Evolutionary conservation across 1,140 invertebrate genomes (phyloP).

Genomic region (Lycorma delicatula): DNA sequence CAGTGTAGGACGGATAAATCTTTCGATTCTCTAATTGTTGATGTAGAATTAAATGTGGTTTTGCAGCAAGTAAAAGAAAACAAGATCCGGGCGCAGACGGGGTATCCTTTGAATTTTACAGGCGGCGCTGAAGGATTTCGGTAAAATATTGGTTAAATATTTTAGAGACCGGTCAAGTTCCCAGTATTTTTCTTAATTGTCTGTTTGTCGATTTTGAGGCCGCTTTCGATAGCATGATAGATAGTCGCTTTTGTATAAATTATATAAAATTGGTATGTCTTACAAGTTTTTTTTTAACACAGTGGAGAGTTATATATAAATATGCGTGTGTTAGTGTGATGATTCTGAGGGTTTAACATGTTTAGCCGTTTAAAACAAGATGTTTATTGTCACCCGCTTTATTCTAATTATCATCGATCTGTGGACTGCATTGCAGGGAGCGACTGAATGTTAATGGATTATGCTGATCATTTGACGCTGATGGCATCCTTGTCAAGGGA

Average conservation of each 20-base stretch:
- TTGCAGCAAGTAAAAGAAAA: neutral
- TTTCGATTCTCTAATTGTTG: neutral
- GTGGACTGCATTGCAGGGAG: neutral
- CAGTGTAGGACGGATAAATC: neutral
- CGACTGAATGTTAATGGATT: neutral
- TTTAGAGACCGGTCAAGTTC: neutral
- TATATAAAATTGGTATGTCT: neutral
- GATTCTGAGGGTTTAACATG: neutral
- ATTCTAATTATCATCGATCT: neutral
- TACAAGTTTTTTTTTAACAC: neutral
- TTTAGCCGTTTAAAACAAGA: neutral
- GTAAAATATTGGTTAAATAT: too few relatives aligned
- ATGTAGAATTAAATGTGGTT: neutral
- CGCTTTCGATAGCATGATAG: neutral
- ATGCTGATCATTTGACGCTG: conserved; percentile 1
- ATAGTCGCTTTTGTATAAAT: neutral
- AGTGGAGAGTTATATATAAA: neutral
- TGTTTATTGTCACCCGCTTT: neutral
- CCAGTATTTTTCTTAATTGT: neutral
- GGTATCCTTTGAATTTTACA: neutral
- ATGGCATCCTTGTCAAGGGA: neutral
- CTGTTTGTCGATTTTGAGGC: neutral
- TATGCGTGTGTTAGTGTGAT: neutral
- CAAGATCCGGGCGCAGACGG: neutral
- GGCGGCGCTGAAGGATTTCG: neutral